Conservation (phyloP, 2,888 invertebrate genomes). For the Brachycybe producta region DNA sequence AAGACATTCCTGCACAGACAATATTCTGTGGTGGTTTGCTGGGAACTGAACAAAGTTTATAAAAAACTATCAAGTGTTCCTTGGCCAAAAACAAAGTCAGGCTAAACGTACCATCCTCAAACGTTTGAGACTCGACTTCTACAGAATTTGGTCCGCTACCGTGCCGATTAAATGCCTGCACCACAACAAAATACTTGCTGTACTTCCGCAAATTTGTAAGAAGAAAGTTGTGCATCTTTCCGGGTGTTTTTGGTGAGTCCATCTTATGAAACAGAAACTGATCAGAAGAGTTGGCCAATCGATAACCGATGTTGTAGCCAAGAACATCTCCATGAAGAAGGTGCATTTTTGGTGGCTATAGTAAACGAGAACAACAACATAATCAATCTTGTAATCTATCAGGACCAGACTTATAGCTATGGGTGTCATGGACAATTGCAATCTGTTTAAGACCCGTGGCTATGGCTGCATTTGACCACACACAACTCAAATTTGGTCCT, state of each 20-base stretch:
- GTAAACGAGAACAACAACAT: background rate
- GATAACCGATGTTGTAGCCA: slow-evolving; percentile 83
- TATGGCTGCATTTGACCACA: too few relatives aligned
- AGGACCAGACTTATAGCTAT: background rate
- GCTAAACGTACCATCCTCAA: slow-evolving; percentile 90
- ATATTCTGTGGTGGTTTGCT: slow-evolving; percentile 32
- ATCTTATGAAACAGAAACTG: slow-evolving; percentile 6
- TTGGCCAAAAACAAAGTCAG: too few relatives aligned
- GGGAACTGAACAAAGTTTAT: slow-evolving; percentile 28
- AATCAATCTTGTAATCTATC: background rate
- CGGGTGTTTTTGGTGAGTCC: slow-evolving; percentile 44
- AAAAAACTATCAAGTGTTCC: background rate
- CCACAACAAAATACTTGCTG: slow-evolving; percentile 94
- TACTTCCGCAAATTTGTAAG: slow-evolving; percentile 83
- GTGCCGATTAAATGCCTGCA: slow-evolving; percentile 60
- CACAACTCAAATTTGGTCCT: too few relatives aligned
- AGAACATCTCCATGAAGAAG: slow-evolving; percentile 87
- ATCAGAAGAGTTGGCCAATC: slow-evolving; percentile 37
- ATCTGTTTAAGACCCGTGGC: too few relatives aligned
- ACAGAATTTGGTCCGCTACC: slow-evolving; percentile 45
- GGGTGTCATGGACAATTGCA: too few relatives aligned
- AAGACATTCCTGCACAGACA: slow-evolving; percentile 29
- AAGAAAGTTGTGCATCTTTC: slow-evolving; percentile 77
- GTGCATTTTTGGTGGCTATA: slow-evolving; percentile 63
- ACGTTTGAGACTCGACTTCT: slow-evolving; percentile 88